phyloP scores from a whole-genome alignment of 2,797 vertebrate species.

The Sebastes reedi region DNA sequence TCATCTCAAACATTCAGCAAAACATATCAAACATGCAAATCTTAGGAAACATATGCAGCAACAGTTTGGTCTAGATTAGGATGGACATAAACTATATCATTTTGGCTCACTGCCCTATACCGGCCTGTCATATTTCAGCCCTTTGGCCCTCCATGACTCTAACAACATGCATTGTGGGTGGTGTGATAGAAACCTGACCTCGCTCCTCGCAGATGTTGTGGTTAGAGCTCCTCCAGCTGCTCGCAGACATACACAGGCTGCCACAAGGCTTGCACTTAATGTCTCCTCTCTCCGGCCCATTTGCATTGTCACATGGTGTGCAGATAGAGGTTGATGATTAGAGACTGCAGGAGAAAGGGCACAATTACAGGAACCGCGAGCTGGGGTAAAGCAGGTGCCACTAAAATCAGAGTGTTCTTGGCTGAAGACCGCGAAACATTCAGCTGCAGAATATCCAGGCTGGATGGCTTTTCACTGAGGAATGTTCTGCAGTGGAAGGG shows the following conservation, averaged over 20 bases:
- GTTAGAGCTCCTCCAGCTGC: constrained; percentile 66
- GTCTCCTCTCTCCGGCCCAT: constrained; percentile 28
- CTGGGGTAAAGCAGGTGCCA: constrained; percentile 54
- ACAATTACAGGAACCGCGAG: constrained; percentile 52
- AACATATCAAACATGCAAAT: constrained; percentile 9
- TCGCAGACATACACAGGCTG: constrained; percentile 39
- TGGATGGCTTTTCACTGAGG: constrained; percentile 22
- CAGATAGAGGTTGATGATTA: constrained; percentile 60
- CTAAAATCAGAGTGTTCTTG: background rate
- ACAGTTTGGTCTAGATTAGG: background rate
- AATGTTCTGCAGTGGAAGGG: background rate
- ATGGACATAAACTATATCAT: constrained; percentile 1
- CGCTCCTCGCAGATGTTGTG: constrained; percentile 63
- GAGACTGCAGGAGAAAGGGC: constrained; percentile 44
- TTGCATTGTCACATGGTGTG: constrained; percentile 47
- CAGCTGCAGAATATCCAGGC: constrained; percentile 23
- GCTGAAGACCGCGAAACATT: constrained; percentile 1
- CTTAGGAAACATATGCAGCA: background rate
- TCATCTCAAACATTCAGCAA: constrained; percentile 13
- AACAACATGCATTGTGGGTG: constrained; percentile 48
- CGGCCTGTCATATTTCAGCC: constrained; percentile 13
- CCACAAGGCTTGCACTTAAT: constrained; percentile 37
- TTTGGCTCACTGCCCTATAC: background rate
- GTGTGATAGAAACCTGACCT: constrained; percentile 54
- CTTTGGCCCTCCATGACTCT: background rate